Base-by-base conservation (phyloP, 2,797 vertebrate genomes). In the Enteromius treurensis region DNA sequence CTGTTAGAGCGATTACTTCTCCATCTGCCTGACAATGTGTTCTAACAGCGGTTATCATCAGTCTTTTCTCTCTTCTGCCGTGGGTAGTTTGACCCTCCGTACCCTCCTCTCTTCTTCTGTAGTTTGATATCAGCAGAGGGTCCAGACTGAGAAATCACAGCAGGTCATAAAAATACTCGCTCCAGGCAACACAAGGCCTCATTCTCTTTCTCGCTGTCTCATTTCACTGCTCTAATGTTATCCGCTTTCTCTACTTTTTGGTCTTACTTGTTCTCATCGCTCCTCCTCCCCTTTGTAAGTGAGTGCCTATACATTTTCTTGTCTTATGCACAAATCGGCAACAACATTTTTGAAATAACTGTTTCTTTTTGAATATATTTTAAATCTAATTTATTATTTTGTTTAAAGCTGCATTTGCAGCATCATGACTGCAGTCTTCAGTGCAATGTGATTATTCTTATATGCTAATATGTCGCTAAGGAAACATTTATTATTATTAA, bases 91-190 rank as follows among this genome's bases (percentile, higher is more conserved):
- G 79, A 77, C 70, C 37, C 53, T 69, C 15, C 7, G 26, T 34
- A 49, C 23, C 70, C 34, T 51, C 49, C 17, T 62, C 40, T 71
- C 40, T 60, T 26, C 53, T 80, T 45, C 53, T 60, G 51, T 80
- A 80, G 67, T 71, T 60, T 71, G 68, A 80, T 80, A 47, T 71
- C 67, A 80, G 68, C 68, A 71, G 67, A 70, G 79, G 40, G 53
- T 58, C 67, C 68, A 62, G n/a, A 71, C 67, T 60, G 53, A 80
- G 79, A 71, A 80, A 71, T 62, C 68, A 71, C 53, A 80, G 79
- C 68, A 47, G 79, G 68, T 71, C 68, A 32, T 47, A 23, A 62
- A 71, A 80, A 80, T 80, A 34, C 53, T 80, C 7, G 79, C 79
- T 71, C 17, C 67, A 62, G 68, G 79, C 79, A 60, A 62, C 79